Percentiles rank a stretch among this genome's conserved stretches.
phyloP scores from a whole-genome alignment of 2,113 vertebrate species.

The Macaca nemestrina region DNA sequence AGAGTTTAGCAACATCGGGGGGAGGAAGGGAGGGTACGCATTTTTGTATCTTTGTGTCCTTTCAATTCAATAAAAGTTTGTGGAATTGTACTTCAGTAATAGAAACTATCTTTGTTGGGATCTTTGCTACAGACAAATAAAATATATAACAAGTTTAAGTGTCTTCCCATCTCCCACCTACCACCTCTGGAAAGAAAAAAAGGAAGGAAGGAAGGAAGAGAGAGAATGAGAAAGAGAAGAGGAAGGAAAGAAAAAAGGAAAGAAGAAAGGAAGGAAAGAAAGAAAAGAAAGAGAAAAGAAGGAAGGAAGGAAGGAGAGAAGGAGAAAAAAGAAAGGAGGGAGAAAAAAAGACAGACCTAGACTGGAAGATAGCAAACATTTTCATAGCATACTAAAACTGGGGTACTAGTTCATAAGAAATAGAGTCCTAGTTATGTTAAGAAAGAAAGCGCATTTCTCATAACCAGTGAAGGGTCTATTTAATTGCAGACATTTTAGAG shows the following conservation, averaged over 20 bases:
- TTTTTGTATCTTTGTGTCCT: too few relatives aligned
- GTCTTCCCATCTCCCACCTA: background rate
- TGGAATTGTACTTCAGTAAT: background rate
- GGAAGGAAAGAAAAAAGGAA: too few relatives aligned
- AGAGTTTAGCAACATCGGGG: too few relatives aligned
- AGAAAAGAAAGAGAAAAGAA: too few relatives aligned
- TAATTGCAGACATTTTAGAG: background rate
- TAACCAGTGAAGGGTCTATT: background rate
- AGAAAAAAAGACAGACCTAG: background rate
- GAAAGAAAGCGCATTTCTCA: background rate
- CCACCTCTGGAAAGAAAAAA: background rate
- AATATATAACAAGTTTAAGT: constrained; percentile 28
- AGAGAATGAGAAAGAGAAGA: background rate
- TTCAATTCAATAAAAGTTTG: background rate
- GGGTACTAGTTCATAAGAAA: background rate
- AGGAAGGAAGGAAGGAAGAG: background rate
- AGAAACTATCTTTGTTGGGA: background rate
- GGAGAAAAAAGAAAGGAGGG: background rate
- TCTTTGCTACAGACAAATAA: background rate
- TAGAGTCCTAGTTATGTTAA: background rate
- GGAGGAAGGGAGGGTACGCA: too few relatives aligned
- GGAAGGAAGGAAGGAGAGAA: too few relatives aligned
- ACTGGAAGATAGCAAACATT: background rate
- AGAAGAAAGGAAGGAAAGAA: too few relatives aligned
- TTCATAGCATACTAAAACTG: background rate